These are phyloP conservation scores for Mystacornis crossleyi DNA, from an alignment of 2,113 vertebrate genomes.

Conservation along the genomic window DNA sequence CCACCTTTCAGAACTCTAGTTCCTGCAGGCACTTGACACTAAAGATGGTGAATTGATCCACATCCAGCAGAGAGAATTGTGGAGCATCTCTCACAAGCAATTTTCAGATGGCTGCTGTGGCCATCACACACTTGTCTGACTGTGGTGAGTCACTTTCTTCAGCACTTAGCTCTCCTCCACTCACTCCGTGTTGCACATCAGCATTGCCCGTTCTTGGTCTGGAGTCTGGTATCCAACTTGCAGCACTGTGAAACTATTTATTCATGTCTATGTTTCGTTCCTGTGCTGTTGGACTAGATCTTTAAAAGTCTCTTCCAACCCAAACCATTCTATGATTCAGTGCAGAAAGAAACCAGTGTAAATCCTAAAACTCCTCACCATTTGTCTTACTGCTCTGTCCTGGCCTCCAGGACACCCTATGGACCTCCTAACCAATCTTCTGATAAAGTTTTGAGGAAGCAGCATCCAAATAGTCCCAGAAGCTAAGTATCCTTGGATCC, in stretches of 20 bases:
- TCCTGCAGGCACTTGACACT: background rate
- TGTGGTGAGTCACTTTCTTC: background rate
- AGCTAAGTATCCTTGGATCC: background rate
- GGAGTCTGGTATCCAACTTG: background rate
- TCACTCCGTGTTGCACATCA: fast-evolving
- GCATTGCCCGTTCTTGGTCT: background rate
- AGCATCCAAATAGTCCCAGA: background rate
- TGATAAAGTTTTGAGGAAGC: background rate
- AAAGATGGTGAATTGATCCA: background rate
- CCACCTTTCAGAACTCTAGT: background rate
- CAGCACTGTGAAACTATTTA: background rate
- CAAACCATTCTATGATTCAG: background rate
- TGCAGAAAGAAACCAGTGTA: background rate
- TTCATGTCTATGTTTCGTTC: background rate
- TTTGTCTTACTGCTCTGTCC: background rate
- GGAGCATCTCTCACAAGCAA: background rate
- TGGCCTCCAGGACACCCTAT: background rate
- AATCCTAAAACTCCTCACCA: background rate
- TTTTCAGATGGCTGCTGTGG: background rate
- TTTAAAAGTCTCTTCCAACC: background rate
- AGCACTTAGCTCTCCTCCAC: background rate
- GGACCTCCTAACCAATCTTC: background rate
- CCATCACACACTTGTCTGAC: background rate
- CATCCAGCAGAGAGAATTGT: background rate
- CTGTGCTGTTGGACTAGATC: background rate